Base-by-base conservation (phyloP, 2,888 invertebrate species). In the Strigamia crassipes region DNA sequence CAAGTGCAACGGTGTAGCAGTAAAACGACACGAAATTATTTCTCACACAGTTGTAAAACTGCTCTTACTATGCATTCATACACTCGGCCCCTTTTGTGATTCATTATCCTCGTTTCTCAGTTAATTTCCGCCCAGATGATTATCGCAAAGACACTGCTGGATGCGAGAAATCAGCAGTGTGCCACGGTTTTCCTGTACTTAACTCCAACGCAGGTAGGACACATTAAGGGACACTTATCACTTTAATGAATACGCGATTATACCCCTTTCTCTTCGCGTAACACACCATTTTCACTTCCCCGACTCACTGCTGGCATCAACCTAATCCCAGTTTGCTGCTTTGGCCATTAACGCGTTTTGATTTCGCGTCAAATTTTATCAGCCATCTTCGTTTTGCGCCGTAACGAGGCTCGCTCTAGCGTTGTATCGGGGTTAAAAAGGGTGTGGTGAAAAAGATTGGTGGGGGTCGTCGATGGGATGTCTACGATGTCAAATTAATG, bases 111-210 rank as follows among this genome's bases (percentile, higher is more conserved):
- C 77, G 73, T 81, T 81, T 81, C 81, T 41, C 81, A 78, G 21
- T 81, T 81, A 81, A 81, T 81, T 81, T 81, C 81, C 81, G 77
- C 78, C 34, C 42, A 31, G 81, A 81, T 81, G 81, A 81, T 81
- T 78, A 81, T 81, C 81, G 41, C 73, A 73, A 27, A 73, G 81
- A 41, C 81, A 78, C 42, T 21, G 56, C 56, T 56, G 56, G 56
- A 56, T 56, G 56, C 56, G 46, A 56, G 56, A 56, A 56, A 56
- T 56, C 56, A 56, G 56, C 56, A 56, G 56, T 56, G 56, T 56
- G 56, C 56, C 56, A 31, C 27, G 73, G 13, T 73, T 73, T 73
- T 73, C 73, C 73, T 73, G 73, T 73, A 31, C 73, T 73, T 73
- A 73, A 73, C 73, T 73, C 31, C 27, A 73, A 73, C 73, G 27